Percentiles rank a stretch among this genome's conserved stretches.
These are phyloP conservation scores for Melospiza georgiana DNA, from an alignment of 2,113 vertebrate species.

Conservation along the genomic window DNA sequence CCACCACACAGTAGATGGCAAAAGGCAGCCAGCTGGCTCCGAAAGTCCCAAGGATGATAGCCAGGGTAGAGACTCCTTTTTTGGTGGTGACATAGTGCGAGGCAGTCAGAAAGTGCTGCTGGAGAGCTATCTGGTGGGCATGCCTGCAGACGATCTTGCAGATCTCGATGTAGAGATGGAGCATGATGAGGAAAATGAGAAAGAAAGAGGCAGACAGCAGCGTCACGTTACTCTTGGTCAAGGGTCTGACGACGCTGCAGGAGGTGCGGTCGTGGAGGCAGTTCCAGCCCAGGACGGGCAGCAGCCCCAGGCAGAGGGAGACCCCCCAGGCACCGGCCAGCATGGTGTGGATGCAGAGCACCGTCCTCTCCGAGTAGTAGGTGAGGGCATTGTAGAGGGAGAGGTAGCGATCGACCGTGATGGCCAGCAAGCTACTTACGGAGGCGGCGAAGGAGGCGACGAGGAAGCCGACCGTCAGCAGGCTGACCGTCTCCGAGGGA, in stretches of 20 bases:
- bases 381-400: conserved; percentile 96
- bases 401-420: conserved; percentile 96
- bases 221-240: conserved; percentile 89
- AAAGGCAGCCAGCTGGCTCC: conserved; percentile 98
- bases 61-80: conserved; percentile 93
- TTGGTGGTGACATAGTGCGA: conserved; percentile 93
- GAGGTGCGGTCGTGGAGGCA: conserved; percentile 82
- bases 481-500: conserved; percentile 91
- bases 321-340: conserved; percentile 89
- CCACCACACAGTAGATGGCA: conserved; percentile 94
- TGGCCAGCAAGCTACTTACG: conserved; percentile 94
- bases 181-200: conserved; percentile 89
- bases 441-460: conserved; percentile 96
- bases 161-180: conserved; percentile 93
- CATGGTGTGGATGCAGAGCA: conserved; percentile 90
- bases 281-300: conserved; percentile 96
- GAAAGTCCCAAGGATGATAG: conserved; percentile 94
- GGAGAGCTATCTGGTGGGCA: conserved; percentile 97
- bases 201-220: conserved; percentile 91
- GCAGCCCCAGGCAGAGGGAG: conserved; percentile 87
- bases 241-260: conserved; percentile 92
- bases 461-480: conserved; percentile 94
- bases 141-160: conserved; percentile 97
- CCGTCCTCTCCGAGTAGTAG: conserved; percentile 93
- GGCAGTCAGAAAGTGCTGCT: conserved; percentile 94